Evolutionary conservation across 2,888 invertebrate genomes (phyloP), one percentile per base, ranked within the genome.

Genomic region (Drosophila ezoana): DNA sequence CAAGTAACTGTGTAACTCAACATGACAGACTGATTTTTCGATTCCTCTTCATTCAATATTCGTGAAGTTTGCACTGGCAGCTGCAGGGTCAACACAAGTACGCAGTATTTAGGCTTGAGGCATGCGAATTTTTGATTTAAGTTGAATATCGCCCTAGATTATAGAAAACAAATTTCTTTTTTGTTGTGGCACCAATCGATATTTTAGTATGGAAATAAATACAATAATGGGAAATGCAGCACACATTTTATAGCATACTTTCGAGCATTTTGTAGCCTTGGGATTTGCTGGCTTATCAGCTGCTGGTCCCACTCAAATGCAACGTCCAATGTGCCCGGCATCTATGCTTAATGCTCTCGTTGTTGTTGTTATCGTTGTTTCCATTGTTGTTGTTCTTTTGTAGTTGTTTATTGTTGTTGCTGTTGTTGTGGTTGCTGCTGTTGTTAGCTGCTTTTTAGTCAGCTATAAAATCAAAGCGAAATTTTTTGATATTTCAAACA

Each of bases 401-500:
- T 28, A 28, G 28, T 28, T 28, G 28, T 8, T 28, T 28, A 28
- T 28, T 28, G 28, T 28, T 28, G 28, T 8, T 23, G 23, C n/a
- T 54, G 48, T 32, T 59, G 5, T 14, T 23, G 33, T n/a, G n/a
- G n/a, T 11, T 47, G 47, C 37, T 40, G 48, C 35, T 35, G 48
- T 35, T 28, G 28, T 28, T 28, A 28, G 28, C 28, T 48, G 41
- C 28, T 57, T 67, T 43, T 40, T 60, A 49, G 54, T 32, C 40
- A 52, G 48, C 52, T 45, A 56, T 68, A 67, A 63, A 82, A 79
- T 82, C 73, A 70, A 67, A 79, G 80, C 54, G 43, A 51, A 52
- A 64, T 72, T 68, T 76, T 76, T 57, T 57, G 57, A 74, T 68
- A 74, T 77, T 74, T 56, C 52, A 81, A 72, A 63, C 52, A 81